These are phyloP conservation scores for Pardalotus punctatus DNA, from an alignment of 2,113 vertebrate genomes.

Conservation along the genomic window DNA sequence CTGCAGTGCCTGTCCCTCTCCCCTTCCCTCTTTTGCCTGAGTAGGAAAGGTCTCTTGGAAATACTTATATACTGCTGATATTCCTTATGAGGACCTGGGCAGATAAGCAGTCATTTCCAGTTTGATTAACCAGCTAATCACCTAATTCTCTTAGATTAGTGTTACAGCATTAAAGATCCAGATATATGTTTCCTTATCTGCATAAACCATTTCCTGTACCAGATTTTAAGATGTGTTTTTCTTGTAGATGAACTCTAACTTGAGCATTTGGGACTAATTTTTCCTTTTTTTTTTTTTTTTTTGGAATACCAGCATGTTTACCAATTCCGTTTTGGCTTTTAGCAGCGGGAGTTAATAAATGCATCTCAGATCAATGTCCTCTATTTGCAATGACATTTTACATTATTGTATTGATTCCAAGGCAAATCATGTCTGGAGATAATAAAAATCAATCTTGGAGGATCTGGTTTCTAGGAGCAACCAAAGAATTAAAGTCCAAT, in stretches of 20 bases:
- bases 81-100: background rate
- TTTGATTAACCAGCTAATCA: background rate
- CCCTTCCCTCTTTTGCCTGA: background rate
- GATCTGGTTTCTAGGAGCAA: background rate
- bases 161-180: background rate
- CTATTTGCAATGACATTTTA: slow-evolving; percentile 30
- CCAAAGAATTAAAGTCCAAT: background rate
- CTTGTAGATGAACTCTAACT: background rate
- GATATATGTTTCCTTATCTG: background rate
- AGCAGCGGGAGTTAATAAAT: slow-evolving; percentile 4
- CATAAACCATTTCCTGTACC: background rate
- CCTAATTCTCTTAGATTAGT: background rate
- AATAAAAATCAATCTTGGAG: slow-evolving; percentile 10
- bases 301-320: background rate
- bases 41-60: background rate
- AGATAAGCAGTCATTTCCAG: background rate
- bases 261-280: background rate
- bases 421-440: background rate
- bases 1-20: background rate
- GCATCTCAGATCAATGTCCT: background rate
- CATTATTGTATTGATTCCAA: slow-evolving; percentile 18
- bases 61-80: background rate
- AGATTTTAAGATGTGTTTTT: background rate
- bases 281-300: background rate
- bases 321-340: background rate